Evolutionary conservation across 2,797 vertebrate genomes (phyloP).

Genomic region (Prionace glauca): DNA sequence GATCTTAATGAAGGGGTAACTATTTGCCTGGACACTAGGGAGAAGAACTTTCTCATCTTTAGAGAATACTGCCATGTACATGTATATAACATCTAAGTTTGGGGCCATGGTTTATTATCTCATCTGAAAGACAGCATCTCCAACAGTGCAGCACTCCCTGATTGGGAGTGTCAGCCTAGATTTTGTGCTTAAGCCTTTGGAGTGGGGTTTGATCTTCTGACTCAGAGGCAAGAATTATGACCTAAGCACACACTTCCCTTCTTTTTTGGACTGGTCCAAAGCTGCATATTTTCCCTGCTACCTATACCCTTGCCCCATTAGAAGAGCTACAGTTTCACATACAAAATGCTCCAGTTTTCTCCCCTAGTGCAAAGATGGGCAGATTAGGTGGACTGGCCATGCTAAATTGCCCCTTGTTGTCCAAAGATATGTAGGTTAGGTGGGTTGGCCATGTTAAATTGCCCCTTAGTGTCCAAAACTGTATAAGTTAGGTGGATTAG

Average conservation of each 20-base stretch:
- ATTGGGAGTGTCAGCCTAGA: not conserved
- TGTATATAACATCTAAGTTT: not conserved
- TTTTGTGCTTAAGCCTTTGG: not conserved
- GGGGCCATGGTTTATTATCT: not conserved
- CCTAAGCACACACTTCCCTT: not conserved
- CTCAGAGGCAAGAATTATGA: not conserved
- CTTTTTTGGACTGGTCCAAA: not conserved
- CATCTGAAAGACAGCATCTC: not conserved
- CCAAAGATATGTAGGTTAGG: too few relatives aligned
- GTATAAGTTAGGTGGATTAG: too few relatives aligned
- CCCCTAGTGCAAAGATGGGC: too few relatives aligned
- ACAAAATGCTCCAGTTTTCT: too few relatives aligned
- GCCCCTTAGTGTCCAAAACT: too few relatives aligned
- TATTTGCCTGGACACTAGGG: not conserved
- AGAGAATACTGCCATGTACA: not conserved
- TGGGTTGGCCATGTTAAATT: too few relatives aligned
- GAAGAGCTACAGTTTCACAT: too few relatives aligned
- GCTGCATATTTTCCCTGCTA: not conserved
- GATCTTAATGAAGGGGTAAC: not conserved
- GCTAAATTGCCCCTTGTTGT: too few relatives aligned
- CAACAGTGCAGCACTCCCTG: not conserved
- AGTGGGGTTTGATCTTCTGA: not conserved
- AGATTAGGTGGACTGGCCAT: too few relatives aligned
- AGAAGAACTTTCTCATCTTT: not conserved
- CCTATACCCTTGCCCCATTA: not conserved